Conservation (phyloP, 2,113 vertebrate genomes). For the Probosciger aterrimus region DNA sequence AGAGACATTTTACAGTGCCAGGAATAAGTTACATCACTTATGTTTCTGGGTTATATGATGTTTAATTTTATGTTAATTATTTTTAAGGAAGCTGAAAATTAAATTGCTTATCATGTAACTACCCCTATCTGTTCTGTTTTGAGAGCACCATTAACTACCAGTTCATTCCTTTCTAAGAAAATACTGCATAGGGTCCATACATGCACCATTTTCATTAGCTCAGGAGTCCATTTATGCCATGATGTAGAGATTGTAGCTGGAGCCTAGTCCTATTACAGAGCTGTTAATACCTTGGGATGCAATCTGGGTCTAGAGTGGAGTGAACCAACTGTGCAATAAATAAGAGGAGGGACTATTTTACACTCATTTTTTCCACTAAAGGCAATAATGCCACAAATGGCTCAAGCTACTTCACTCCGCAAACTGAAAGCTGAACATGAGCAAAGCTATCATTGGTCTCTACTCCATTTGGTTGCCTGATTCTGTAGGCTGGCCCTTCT, state of each 20-base stretch:
- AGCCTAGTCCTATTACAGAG: too few relatives aligned
- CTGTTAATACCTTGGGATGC: not conserved
- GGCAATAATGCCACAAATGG: not conserved
- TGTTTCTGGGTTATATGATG: not conserved
- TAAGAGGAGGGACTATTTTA: not conserved
- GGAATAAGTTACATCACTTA: not conserved
- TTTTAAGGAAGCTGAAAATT: not conserved
- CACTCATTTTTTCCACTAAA: not conserved
- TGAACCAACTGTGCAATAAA: not conserved
- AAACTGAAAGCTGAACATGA: not conserved
- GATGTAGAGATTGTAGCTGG: not conserved
- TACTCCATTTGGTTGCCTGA: not conserved
- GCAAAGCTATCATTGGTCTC: not conserved
- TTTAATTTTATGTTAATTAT: not conserved
- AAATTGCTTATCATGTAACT: not conserved
- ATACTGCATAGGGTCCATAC: not conserved
- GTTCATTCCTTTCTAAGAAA: not conserved
- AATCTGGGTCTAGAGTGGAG: not conserved
- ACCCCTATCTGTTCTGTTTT: not conserved
- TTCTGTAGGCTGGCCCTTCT: not conserved
- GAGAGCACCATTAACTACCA: not conserved
- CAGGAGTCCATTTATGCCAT: not conserved
- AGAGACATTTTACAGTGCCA: not conserved
- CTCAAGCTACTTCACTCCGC: not conserved
- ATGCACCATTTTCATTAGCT: not conserved